A percentile compares a stretch with the other conserved stretches of the same genome.
Evolutionary conservation across 2,888 invertebrate genomes (phyloP).

Genomic region (Onthophagus sagittarius): DNA sequence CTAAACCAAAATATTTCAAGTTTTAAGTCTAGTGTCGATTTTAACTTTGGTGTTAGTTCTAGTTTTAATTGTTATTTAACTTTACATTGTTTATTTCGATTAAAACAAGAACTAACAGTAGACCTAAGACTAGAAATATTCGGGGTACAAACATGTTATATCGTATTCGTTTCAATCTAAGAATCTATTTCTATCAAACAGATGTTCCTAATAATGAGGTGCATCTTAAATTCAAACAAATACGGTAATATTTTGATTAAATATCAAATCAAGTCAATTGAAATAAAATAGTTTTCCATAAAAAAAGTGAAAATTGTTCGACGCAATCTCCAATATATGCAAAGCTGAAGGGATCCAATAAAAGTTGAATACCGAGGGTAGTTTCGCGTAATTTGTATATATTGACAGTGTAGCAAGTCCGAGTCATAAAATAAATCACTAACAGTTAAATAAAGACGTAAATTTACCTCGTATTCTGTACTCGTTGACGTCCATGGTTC

Average conservation of each 20-base stretch:
- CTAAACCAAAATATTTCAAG: too few species aligned
- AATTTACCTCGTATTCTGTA: conserved; percentile 54
- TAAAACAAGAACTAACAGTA: not conserved
- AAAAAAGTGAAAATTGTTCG: not conserved
- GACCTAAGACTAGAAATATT: too few species aligned
- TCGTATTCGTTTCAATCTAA: too few species aligned
- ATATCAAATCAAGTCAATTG: not conserved
- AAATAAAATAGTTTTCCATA: not conserved
- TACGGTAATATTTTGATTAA: too few species aligned
- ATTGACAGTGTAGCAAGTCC: conserved; percentile 3
- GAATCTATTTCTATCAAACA: too few species aligned
- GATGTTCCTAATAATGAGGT: too few species aligned
- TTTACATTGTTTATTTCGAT: too few species aligned
- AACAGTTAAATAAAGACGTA: not conserved
- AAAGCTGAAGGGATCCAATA: conserved; percentile 2
- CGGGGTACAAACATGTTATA: too few species aligned
- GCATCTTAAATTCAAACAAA: too few species aligned
- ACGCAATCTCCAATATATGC: not conserved
- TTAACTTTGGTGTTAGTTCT: too few species aligned
- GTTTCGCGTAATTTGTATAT: not conserved
- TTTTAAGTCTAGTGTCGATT: too few species aligned
- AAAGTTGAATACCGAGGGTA: not conserved
- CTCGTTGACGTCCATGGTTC: conserved; percentile 51
- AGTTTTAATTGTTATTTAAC: too few species aligned
- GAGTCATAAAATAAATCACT: conserved; percentile 7